Conservation (phyloP, 2,888 invertebrate genomes). For the Synergus laeviventris region DNA sequence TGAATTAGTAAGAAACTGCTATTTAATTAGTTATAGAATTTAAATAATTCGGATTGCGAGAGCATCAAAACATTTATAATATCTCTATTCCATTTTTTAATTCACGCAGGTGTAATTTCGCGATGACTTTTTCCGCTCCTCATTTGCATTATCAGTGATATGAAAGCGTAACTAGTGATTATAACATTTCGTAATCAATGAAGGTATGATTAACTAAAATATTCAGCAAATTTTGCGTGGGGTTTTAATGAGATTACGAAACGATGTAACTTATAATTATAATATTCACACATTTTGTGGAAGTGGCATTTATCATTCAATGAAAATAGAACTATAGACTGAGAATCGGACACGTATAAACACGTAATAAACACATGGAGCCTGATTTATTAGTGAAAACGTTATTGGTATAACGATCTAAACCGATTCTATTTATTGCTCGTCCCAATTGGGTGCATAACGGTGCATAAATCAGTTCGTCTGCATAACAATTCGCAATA, state of each 20-base stretch:
- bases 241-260: background rate
- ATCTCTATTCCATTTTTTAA: conserved; percentile 6
- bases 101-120: background rate
- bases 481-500: background rate
- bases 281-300: background rate
- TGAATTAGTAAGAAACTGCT: no score
- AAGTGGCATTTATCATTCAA: no score
- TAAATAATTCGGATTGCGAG: no score
- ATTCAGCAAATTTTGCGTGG: conserved; percentile 26
- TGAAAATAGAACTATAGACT: background rate
- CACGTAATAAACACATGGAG: background rate
- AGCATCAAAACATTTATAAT: no score
- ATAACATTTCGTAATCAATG: conserved; percentile 22
- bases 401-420: background rate
- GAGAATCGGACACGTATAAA: background rate
- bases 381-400: background rate
- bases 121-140: conserved; percentile 9
- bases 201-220: conserved; percentile 11
- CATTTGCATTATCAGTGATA: conserved; percentile 30
- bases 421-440: background rate
- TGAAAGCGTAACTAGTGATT: conserved; percentile 26
- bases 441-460: background rate
- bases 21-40: no score
- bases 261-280: background rate
- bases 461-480: background rate